phyloP scores from a whole-genome alignment of 2,888 invertebrate genomes.

The Antheraea yamamai region DNA sequence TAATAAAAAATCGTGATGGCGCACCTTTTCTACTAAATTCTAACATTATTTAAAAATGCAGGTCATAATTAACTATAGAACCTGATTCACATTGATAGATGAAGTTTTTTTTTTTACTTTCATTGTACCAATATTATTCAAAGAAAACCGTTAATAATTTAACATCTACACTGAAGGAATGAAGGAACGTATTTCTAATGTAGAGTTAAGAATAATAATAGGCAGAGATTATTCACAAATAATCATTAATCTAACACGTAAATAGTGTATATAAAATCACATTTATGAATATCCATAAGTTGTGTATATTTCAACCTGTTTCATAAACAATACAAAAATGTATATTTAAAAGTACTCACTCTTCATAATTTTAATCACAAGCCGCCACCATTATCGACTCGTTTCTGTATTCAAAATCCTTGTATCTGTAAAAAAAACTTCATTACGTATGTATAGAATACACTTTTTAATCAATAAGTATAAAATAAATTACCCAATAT shows the following conservation, averaged over 20 bases:
- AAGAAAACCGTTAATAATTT: not conserved
- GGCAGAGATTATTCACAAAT: not conserved
- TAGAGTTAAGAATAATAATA: not conserved
- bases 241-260: too few relatives aligned
- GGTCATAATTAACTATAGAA: not conserved
- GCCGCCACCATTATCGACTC: not conserved
- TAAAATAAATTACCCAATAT: not conserved
- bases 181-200: not conserved
- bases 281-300: not conserved
- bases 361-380: not conserved
- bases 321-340: not conserved
- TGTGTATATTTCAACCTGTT: not conserved
- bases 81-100: not conserved
- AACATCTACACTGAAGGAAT: not conserved
- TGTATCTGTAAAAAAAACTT: not conserved
- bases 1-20: too few relatives aligned
- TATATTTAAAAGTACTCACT: not conserved
- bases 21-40: too few relatives aligned
- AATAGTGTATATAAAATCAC: not conserved
- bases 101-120: not conserved
- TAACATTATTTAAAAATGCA: not conserved
- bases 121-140: not conserved
- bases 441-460: not conserved
- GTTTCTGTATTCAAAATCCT: not conserved
- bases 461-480: not conserved